Conservation (phyloP, 2,888 invertebrate genomes). For the Prostheceraeus crozeri region DNA sequence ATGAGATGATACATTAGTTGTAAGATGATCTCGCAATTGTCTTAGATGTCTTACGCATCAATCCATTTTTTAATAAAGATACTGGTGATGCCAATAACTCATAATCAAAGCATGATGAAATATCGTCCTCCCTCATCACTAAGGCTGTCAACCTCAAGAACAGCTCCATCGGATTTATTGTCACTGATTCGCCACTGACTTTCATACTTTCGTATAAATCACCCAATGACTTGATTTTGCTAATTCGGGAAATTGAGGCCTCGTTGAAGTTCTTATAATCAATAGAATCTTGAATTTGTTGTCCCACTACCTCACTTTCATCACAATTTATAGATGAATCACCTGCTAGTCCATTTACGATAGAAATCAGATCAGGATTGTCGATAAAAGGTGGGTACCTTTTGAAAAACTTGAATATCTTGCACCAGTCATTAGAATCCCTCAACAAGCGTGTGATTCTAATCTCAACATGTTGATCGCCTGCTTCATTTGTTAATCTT, state of each 20-base stretch:
- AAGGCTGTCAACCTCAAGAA: slow-evolving; percentile 33
- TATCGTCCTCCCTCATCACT: slow-evolving; percentile 34
- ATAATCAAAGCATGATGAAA: slow-evolving; percentile 29
- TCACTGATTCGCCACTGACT: slow-evolving; percentile 23
- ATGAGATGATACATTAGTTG: slow-evolving; percentile 20
- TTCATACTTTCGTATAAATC: no score
- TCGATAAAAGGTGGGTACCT: neutral
- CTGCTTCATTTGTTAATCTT: neutral
- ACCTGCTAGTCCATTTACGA: neutral
- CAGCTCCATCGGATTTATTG: slow-evolving; percentile 18
- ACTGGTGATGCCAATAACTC: slow-evolving; percentile 37
- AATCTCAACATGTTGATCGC: neutral
- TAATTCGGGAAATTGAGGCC: no score
- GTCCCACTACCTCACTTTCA: neutral
- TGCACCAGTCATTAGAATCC: neutral
- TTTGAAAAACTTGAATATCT: neutral
- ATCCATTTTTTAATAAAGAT: slow-evolving; percentile 36
- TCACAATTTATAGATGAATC: neutral
- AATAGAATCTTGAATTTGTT: neutral
- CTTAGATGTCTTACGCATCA: slow-evolving; percentile 35
- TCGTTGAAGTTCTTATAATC: no score
- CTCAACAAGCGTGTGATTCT: neutral
- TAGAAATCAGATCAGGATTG: neutral
- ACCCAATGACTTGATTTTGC: no score
- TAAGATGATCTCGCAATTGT: slow-evolving; percentile 28